Evolutionary conservation across 2,888 invertebrate species (phyloP), one percentile per base, ranked within the genome.

Genomic region (Ferrisia virgata): DNA sequence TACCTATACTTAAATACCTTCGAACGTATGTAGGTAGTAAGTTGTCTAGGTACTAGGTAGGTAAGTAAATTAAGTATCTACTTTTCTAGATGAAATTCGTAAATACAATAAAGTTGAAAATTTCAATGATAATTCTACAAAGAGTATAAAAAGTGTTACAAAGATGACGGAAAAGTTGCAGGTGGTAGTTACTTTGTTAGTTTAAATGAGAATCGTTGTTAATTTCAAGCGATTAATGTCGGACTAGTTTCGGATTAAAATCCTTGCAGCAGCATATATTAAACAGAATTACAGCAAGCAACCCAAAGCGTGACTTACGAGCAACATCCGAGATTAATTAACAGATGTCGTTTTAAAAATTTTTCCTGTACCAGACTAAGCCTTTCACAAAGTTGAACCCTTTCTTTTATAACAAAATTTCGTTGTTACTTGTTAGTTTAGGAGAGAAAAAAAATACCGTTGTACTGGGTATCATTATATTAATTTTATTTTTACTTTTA

Each of bases 251-350:
- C 36, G 72, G 72, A 76, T 76, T 76, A 76, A 76, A 76, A 76
- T 76, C 33, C 72, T 36, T 36, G 18, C 72, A 36, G 28, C 72
- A 28, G 72, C 72, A 76, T 76, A 76, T 76, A 76, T 76, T 76
- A 76, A 76, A 76, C 36, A 76, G 72, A 76, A 76, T 76, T 76
- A 76, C 72, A 76, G 72, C 72, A 76, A 76, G 72, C 72, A 76
- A 76, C 72, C 72, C 33, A 76, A 76, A 36, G 72, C 72, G 72
- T 76, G 72, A 76, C 72, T 76, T 76, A 76, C 72, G 36, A 76
- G 72, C 72, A 36, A 76, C 72, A 76, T 76, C 72, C 72, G 72
- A 76, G 72, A 76, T 76, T 76, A 76, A 76, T 76, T 76, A 76
- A 76, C 72, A 76, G 72, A 76, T 76, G 72, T 76, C 72, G 72